Percentiles rank a stretch among this genome's conserved stretches.
Evolutionary conservation across 2,888 invertebrate genomes (phyloP).

Genomic region (Dysmachus trigonus): DNA sequence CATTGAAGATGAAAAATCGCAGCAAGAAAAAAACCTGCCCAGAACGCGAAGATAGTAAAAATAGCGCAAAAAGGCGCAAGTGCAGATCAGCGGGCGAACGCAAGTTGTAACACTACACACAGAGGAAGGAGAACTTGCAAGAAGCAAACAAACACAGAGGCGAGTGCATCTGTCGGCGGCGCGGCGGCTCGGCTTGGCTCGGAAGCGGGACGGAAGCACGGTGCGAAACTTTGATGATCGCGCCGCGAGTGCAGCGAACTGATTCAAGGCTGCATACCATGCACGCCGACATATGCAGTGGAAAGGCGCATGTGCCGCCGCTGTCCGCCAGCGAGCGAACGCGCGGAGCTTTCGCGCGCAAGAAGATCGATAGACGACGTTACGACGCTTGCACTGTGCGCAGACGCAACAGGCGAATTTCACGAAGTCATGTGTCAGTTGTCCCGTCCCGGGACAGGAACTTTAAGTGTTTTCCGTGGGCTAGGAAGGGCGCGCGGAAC

Average conservation of each 20-base stretch:
- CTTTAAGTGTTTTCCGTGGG: background rate
- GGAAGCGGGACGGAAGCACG: slow-evolving; percentile 39
- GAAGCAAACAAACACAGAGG: slow-evolving; percentile 29
- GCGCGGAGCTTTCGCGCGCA: slow-evolving; percentile 28
- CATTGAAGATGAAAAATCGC: slow-evolving; percentile 20
- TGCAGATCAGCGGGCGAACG: background rate
- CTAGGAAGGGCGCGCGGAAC: background rate
- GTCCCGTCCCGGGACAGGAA: background rate
- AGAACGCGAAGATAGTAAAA: slow-evolving; percentile 1
- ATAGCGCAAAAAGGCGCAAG: background rate
- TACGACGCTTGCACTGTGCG: background rate
- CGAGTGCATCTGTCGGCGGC: slow-evolving; percentile 38
- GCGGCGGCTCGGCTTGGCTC: too few relatives aligned
- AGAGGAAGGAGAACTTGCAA: slow-evolving; percentile 2
- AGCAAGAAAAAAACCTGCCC: background rate
- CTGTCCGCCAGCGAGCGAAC: background rate
- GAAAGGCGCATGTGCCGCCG: slow-evolving; percentile 26
- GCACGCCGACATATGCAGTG: slow-evolving; percentile 47
- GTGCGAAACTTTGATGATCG: slow-evolving; percentile 43
- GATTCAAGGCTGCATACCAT: slow-evolving; percentile 65
- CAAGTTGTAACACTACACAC: slow-evolving; percentile 24
- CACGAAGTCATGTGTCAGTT: slow-evolving; percentile 30
- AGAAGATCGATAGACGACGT: background rate
- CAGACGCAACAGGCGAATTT: slow-evolving; percentile 27
- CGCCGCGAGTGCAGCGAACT: slow-evolving; percentile 64